Percentiles rank a stretch among this genome's conserved stretches.
phyloP scores from a whole-genome alignment of 2,113 vertebrate genomes.

The Pseudorhombus dupliciocellatus region DNA sequence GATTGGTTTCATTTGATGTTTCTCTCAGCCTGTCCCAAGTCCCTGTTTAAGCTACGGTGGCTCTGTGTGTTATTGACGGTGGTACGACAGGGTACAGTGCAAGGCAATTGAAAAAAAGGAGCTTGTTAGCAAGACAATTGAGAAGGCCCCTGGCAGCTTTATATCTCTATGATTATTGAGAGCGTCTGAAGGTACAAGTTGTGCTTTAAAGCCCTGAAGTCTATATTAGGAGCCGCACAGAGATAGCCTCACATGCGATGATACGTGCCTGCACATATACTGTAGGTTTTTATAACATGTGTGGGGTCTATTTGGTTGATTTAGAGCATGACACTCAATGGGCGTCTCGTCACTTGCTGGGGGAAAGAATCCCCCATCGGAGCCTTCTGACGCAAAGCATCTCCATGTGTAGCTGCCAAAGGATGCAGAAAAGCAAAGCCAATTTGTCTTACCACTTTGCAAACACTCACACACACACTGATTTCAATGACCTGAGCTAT shows the following conservation, averaged over 20 bases:
- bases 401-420: neutral
- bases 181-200: conserved; percentile 39
- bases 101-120: conserved; percentile 44
- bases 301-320: too few relatives aligned
- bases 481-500: neutral
- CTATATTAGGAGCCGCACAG: conserved; percentile 3
- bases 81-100: conserved; percentile 32
- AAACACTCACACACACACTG: too few relatives aligned
- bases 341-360: neutral
- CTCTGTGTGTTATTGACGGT: conserved; percentile 39
- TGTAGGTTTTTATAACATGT: neutral
- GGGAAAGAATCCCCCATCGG: neutral
- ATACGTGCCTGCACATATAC: neutral
- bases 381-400: neutral
- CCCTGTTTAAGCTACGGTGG: conserved; percentile 41
- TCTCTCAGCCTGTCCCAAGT: conserved; percentile 33
- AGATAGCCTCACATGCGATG: neutral
- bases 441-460: neutral
- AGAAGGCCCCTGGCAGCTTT: conserved; percentile 52
- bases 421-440: neutral
- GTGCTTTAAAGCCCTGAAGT: conserved; percentile 11
- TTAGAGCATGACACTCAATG: neutral
- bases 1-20: neutral
- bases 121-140: conserved; percentile 61
- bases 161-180: conserved; percentile 53